Conservation (phyloP, 1,140 invertebrate species). For the Magallana ariakensis region DNA sequence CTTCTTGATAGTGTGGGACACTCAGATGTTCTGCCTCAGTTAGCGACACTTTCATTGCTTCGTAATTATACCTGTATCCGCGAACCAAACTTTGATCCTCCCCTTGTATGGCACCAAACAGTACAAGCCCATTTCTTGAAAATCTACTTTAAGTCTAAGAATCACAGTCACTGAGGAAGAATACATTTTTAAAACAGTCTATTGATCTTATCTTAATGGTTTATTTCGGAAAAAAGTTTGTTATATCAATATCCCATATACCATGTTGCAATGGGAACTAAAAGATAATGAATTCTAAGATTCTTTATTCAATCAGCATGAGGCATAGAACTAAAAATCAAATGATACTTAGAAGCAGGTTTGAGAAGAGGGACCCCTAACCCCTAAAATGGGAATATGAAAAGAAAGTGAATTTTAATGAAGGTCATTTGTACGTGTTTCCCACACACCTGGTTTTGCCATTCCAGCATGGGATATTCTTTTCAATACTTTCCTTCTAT, state of each 20-base stretch:
- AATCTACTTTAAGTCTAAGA: background rate
- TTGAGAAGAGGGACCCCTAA: background rate
- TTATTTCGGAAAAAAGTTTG: too few species aligned
- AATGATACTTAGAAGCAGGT: background rate
- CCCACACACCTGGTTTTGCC: background rate
- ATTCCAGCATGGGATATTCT: background rate
- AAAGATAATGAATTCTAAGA: background rate
- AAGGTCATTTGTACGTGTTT: background rate
- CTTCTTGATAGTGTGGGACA: slow-evolving; percentile 11
- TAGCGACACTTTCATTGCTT: background rate
- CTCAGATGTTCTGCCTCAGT: background rate
- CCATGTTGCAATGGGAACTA: background rate
- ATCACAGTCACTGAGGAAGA: too few species aligned
- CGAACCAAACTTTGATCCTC: background rate
- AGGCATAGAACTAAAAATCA: background rate
- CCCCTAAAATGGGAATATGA: background rate
- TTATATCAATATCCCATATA: too few species aligned
- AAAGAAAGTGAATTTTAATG: slow-evolving; percentile 12
- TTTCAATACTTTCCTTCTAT: background rate
- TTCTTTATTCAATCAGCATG: background rate
- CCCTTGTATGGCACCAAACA: background rate
- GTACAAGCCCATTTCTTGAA: background rate
- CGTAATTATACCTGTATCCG: background rate
- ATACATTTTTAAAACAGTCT: too few species aligned
- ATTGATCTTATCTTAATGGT: too few species aligned